Evolutionary conservation across 2,113 vertebrate species (phyloP), one percentile per base, ranked within the genome.

Genomic region (Amphilophus citrinellus): DNA sequence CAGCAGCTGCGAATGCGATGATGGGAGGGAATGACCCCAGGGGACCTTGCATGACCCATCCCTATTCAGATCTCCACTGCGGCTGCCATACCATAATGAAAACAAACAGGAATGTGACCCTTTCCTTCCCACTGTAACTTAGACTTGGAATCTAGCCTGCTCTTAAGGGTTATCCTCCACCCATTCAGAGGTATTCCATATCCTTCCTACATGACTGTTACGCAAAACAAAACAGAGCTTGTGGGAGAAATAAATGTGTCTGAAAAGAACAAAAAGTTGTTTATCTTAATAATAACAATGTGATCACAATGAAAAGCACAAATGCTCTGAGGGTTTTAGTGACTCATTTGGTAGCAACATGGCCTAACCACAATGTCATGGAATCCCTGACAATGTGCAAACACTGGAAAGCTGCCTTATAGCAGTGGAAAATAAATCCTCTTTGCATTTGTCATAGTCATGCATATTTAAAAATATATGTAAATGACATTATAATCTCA

Each of bases 1-100:
- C 84, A 9, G 88, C 93, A 94, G 92, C 94, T 95, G 94, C 44
- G 82, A 91, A 92, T 93, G 91, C 75, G 87, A 89, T 90, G 91
- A 92, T 88, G 84, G 89, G 84, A 88, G 88, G 1, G 82, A 90
- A 10, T 76, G 91, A 93, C 91, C 93, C 91, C 92, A 77, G 65
- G 89, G 89, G 85, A 93, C 86, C 83, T 83, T 7, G 14, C 59
- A 17, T 10, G 22, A 61, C 87, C 82, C 75, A 2, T 42, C 76
- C 63, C 85, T 53, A 7, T 56, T 61, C 71, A 81, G 30, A 78
- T 73, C 78, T 58, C 62, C 24, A 3, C 30, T n/a, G 2, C 20
- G 50, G 56, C 88, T 88, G 81, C 91, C 85, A 66, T 87, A 35
- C 71, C 83, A 84, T 87, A 92, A 90, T 76, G 73, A 77, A 56